These are phyloP conservation scores for Cryptomyrus ogoouensis DNA, from an alignment of 2,113 vertebrate genomes.

Conservation along the genomic window DNA sequence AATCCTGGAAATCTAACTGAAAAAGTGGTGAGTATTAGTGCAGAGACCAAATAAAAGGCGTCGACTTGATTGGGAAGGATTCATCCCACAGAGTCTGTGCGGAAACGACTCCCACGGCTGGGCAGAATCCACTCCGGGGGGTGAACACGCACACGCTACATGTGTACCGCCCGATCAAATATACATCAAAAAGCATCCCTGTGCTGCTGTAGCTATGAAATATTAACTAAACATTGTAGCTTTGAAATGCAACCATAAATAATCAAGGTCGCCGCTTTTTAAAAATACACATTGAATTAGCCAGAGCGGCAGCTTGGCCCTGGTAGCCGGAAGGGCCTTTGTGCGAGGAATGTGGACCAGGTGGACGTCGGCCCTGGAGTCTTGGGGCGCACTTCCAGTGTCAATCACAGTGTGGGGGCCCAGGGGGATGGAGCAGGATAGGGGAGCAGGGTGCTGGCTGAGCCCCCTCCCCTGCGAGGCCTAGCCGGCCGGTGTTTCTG, in stretches of 20 bases:
- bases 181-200: slow-evolving; percentile 21
- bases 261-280: slow-evolving; percentile 20
- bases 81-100: background rate
- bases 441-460: background rate
- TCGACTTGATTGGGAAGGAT: background rate
- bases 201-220: slow-evolving; percentile 25
- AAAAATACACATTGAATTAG: slow-evolving; percentile 22
- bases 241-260: slow-evolving; percentile 20
- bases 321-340: background rate
- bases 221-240: slow-evolving; percentile 28
- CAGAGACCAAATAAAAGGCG: background rate
- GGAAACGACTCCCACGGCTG: background rate
- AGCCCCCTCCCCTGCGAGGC: background rate
- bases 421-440: background rate
- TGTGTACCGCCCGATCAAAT: slow-evolving; percentile 16
- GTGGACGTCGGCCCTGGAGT: background rate
- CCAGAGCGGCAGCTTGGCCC: background rate
- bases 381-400: background rate
- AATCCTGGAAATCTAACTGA: background rate
- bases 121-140: background rate
- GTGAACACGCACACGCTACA: background rate
- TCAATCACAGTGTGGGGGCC: background rate
- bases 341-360: background rate
- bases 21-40: background rate
- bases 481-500: background rate